These are phyloP conservation scores for Entelurus aequoreus DNA, from an alignment of 2,113 vertebrate genomes.

Conservation along the genomic window DNA sequence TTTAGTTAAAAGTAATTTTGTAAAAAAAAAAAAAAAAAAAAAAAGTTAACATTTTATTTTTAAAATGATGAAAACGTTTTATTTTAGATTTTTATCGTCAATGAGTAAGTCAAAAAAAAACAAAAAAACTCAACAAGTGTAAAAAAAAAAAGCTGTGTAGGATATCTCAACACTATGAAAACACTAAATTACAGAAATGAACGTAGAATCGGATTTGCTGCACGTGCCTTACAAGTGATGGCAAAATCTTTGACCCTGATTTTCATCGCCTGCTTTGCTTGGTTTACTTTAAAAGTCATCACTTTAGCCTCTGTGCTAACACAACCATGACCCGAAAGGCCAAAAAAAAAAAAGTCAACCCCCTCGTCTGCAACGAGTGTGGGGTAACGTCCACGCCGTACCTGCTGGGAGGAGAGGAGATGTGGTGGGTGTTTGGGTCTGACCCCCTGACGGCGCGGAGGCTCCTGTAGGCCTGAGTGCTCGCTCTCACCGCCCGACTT, in stretches of 20 bases:
- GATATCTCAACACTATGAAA: no score
- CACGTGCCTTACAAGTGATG: conserved; percentile 53
- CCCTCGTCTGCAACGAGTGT: conserved; percentile 58
- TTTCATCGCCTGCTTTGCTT: conserved; percentile 58
- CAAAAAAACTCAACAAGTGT: no score
- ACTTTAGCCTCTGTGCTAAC: conserved; percentile 34
- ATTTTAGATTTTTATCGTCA: no score
- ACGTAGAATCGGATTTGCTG: conserved; percentile 65
- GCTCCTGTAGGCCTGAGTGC: conserved; percentile 63
- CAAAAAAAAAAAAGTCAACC: conserved; percentile 17
- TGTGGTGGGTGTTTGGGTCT: conserved; percentile 21
- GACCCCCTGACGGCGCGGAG: conserved; percentile 63
- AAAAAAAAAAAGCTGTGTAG: no score
- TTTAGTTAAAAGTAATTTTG: no score
- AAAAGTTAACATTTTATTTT: no score
- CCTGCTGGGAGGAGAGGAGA: conserved; percentile 51
- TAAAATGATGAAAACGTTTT: no score
- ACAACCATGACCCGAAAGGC: conserved; percentile 38
- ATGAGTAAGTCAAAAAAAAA: no score
- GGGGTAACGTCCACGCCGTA: conserved; percentile 66
- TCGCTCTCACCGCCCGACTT: conserved; percentile 71
- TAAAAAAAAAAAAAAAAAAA: no score
- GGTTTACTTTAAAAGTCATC: neutral
- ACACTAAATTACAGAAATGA: neutral
- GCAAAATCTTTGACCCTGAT: conserved; percentile 69